Evolutionary conservation across 2,113 vertebrate species (phyloP).

Genomic region (Colinus virginianus): DNA sequence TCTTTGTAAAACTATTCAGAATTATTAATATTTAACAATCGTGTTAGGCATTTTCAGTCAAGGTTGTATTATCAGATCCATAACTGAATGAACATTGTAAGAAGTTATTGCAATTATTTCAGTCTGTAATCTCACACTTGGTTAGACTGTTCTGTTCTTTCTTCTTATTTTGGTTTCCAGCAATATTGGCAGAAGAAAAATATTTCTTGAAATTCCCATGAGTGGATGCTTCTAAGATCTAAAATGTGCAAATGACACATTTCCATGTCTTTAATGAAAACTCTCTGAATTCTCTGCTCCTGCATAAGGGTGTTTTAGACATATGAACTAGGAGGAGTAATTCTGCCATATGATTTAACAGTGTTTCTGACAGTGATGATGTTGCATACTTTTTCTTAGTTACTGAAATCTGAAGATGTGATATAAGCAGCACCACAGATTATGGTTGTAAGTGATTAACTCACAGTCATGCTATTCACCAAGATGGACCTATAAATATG

Average conservation of each 20-base stretch:
- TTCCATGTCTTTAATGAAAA: not conserved
- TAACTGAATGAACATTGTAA: not conserved
- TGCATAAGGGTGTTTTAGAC: not conserved
- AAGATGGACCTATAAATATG: not conserved
- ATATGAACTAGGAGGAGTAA: not conserved
- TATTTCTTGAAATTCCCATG: not conserved
- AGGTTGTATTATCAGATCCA: not conserved
- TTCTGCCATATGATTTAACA: not conserved
- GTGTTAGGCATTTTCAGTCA: not conserved
- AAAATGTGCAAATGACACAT: not conserved
- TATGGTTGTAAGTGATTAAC: not conserved
- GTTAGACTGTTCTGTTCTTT: not conserved
- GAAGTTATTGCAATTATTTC: not conserved
- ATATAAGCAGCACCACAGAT: not conserved
- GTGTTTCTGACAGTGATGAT: not conserved
- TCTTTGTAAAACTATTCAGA: not conserved
- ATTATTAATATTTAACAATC: not conserved
- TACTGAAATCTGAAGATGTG: not conserved
- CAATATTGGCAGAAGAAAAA: not conserved
- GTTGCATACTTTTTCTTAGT: not conserved
- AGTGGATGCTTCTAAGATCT: not conserved
- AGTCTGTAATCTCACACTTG: not conserved
- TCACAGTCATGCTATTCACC: not conserved
- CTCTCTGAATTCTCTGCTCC: not conserved
- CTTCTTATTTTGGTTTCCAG: not conserved